Evolutionary conservation across 30 jellyfish, hydroid and myxozoan species (phyloP).

Genomic region (Aurelia sp.): DNA sequence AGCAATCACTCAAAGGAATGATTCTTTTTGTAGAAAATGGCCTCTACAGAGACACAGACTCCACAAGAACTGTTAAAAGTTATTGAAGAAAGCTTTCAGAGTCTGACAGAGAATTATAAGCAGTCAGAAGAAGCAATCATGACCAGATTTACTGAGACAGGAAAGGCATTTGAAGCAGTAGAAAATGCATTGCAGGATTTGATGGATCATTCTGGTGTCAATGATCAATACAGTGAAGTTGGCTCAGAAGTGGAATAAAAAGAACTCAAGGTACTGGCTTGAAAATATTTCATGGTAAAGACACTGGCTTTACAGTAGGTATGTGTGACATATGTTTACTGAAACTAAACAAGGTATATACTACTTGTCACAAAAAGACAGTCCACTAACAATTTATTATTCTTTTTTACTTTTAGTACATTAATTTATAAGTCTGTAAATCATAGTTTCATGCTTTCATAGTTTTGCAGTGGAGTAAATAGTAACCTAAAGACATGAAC

Average conservation of each 20-base stretch:
- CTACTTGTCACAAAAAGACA: no score
- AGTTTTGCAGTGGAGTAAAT: no score
- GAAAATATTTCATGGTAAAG: no score
- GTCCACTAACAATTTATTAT: no score
- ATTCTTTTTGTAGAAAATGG: slow-evolving; percentile 21
- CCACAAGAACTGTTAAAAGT: slow-evolving; percentile 48
- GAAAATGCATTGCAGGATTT: slow-evolving; percentile 81
- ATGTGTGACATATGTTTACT: no score
- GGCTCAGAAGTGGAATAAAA: slow-evolving; percentile 61
- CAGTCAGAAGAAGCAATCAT: slow-evolving; percentile 75
- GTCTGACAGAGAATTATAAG: slow-evolving; percentile 64
- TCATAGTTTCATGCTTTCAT: no score
- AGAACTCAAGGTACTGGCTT: no score
- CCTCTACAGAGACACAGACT: slow-evolving; percentile 46
- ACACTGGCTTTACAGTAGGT: no score
- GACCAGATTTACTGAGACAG: slow-evolving; percentile 72
- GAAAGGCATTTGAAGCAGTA: slow-evolving; percentile 77
- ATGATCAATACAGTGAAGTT: slow-evolving; percentile 82
- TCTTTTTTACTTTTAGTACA: no score
- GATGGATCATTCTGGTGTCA: slow-evolving; percentile 85
- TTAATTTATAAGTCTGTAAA: no score
- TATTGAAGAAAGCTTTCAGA: slow-evolving; percentile 59
- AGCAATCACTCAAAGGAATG: background rate
- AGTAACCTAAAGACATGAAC: no score
- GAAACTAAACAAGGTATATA: no score